Percentiles rank a stretch among this genome's conserved stretches.
Conservation (phyloP, 1,140 invertebrate genomes). For the Cydia fagiglandana region DNA sequence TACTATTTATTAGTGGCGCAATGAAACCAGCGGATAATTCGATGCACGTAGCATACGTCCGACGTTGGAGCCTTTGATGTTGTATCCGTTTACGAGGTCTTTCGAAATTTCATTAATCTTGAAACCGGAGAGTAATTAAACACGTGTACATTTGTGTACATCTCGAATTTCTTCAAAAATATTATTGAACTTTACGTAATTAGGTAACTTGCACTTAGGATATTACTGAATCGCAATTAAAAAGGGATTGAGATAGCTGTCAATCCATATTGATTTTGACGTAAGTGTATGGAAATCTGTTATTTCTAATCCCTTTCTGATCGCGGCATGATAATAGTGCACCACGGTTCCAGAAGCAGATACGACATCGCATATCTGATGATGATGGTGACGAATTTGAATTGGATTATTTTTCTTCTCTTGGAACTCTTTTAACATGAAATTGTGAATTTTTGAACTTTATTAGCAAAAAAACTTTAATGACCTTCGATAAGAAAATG, state of each 20-base stretch:
- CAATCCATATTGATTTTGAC: too few species aligned
- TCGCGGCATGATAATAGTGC: too few species aligned
- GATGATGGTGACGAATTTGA: too few species aligned
- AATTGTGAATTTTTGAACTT: too few species aligned
- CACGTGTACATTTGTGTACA: background rate
- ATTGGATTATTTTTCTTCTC: too few species aligned
- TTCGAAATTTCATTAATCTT: conserved; percentile 36
- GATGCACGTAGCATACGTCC: conserved; percentile 38
- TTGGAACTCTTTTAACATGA: too few species aligned
- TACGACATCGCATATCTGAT: background rate
- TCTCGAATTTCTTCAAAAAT: conserved; percentile 8
- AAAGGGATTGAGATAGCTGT: too few species aligned
- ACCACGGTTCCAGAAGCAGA: background rate
- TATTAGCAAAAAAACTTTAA: too few species aligned
- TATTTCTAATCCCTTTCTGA: too few species aligned
- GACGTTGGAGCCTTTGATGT: conserved; percentile 46
- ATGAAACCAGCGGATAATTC: conserved; percentile 34
- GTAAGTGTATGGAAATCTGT: too few species aligned
- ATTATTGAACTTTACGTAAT: background rate
- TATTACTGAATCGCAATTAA: too few species aligned
- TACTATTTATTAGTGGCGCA: conserved; percentile 3
- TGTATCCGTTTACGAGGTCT: conserved; percentile 48
- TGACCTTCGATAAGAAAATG: too few species aligned
- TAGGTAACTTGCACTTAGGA: background rate
- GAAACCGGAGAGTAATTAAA: conserved; percentile 33